Base-by-base conservation (phyloP, 2,888 invertebrate species). In the Noctua janthina region DNA sequence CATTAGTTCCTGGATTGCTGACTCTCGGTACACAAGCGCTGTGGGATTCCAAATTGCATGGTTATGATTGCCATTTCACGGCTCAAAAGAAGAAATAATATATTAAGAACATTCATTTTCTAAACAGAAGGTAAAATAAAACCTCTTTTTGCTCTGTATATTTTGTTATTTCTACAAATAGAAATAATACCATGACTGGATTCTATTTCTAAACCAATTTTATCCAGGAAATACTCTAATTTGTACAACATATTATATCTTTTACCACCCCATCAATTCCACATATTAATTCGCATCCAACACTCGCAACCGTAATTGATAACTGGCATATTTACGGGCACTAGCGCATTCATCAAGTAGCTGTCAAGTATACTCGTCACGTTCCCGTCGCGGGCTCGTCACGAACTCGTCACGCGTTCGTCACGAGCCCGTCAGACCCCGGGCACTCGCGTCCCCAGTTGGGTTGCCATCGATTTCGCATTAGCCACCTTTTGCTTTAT, bases 401-500 rank as follows among this genome's bases (percentile, higher is more conserved):
- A 90, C 80, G 86, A 66, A 43, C 76, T 76, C 85, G 84, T 86
- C 87, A 84, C 84, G 84, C 69, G 51, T 74, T 76, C 86, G 84
- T 86, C 87, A 84, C 84, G 84, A 72, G 56, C 66, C 79, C 77
- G 77, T 82, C 88, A 83, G 71, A 54, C 76, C 76, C 78, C 78
- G 79, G 81, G 84, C 90, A 84, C 84, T 86, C 89, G 85, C 86
- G 87, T 80, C 78, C 88, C 88, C 88, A 84, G 82, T 87, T 78
- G 77, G 75, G 74, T 85, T 89, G 78, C 89, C 90, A 95, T 95
- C 95, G 95, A 95, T 95, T 95, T 95, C 93, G 88, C 95, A 95
- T 95, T 95, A 95, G 93, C 92, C 90, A 91, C 91, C 91, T 92
- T 93, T 91, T 89, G 92, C 91, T 90, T 90, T 91, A 91, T 91